Evolutionary conservation across 2,797 vertebrate genomes (phyloP).

Genomic region (Tauraco hartlaubi): DNA sequence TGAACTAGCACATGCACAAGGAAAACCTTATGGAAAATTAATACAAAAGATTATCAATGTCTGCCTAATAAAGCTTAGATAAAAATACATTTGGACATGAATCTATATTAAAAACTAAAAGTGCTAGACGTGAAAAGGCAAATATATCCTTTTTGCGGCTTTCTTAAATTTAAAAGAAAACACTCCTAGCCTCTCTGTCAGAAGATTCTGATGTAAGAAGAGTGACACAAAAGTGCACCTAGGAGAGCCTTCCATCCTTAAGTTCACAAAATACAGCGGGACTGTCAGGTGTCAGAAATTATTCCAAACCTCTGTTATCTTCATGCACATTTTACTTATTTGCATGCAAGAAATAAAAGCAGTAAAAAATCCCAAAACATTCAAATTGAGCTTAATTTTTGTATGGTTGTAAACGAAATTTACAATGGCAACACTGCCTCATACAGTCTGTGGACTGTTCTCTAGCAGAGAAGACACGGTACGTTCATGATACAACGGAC

Average conservation of each 20-base stretch:
- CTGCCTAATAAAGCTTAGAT: background rate
- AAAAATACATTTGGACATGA: background rate
- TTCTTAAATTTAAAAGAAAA: background rate
- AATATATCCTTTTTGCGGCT: background rate
- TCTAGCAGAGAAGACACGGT: background rate
- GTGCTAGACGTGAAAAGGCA: background rate
- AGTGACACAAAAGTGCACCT: background rate
- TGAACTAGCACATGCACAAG: background rate
- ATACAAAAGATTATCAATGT: background rate
- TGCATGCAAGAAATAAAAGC: background rate
- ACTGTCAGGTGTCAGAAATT: background rate
- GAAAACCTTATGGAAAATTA: conserved; percentile 22
- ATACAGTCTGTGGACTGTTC: background rate
- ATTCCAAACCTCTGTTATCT: background rate
- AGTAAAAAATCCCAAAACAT: background rate
- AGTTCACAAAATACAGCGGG: background rate
- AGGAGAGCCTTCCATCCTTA: background rate
- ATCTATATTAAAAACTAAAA: background rate
- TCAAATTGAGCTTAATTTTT: background rate
- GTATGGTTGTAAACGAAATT: background rate
- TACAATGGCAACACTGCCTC: background rate
- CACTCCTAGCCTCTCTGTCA: background rate
- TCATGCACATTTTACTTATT: background rate
- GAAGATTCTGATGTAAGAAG: background rate
- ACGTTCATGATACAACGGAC: rapidly evolving